Evolutionary conservation across 2,888 invertebrate species (phyloP).

Genomic region (Omphaloscelis lunosa): DNA sequence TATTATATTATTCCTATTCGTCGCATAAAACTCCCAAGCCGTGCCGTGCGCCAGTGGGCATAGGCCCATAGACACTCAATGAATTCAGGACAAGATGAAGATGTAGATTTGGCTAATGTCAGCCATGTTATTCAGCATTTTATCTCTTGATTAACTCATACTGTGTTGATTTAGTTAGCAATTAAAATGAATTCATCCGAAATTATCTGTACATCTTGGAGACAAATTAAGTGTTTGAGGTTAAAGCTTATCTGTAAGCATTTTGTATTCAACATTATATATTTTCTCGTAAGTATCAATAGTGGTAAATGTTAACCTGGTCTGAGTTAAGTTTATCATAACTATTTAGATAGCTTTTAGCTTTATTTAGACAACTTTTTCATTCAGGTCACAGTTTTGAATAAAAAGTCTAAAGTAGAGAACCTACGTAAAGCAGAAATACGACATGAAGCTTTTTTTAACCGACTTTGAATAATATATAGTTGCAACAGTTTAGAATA

Average conservation of each 20-base stretch:
- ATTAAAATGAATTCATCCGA: conserved; percentile 32
- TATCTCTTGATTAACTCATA: conserved; percentile 45
- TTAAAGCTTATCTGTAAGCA: neutral
- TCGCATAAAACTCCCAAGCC: neutral
- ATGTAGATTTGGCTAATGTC: conserved; percentile 45
- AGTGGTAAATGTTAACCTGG: neutral
- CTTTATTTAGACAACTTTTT: too few species aligned
- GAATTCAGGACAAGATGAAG: conserved; percentile 54
- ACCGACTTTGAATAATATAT: neutral
- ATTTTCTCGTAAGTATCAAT: neutral
- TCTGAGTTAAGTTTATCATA: neutral
- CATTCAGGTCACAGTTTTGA: neutral
- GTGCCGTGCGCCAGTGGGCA: neutral
- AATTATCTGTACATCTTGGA: conserved; percentile 45
- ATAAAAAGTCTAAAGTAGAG: neutral
- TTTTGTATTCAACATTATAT: conserved; percentile 18
- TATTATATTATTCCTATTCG: neutral
- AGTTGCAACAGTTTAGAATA: neutral
- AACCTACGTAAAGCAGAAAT: neutral
- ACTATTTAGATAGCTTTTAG: neutral
- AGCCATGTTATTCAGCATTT: conserved; percentile 39
- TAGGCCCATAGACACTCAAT: conserved; percentile 12
- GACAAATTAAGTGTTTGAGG: conserved; percentile 39
- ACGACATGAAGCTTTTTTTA: neutral
- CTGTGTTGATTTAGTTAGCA: conserved; percentile 22